Base-by-base conservation (phyloP, 2,888 invertebrate species). In the Sialis fuliginosa region DNA sequence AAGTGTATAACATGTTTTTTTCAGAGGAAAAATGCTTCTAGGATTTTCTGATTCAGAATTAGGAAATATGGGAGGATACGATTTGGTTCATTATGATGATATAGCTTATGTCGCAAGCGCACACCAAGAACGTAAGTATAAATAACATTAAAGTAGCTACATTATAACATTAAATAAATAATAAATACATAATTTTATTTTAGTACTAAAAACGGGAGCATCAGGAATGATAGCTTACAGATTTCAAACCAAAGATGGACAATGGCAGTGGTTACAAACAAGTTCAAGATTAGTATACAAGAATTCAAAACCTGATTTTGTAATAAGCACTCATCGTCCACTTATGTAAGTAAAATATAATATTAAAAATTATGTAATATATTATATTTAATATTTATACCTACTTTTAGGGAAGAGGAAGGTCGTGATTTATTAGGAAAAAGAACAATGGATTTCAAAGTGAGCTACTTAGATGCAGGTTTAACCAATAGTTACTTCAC, bases 201-300 rank as follows among this genome's bases (percentile, higher is more conserved):
- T 72, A 98, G 98, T 97, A 58, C 70, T 98, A 56, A 98, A 98
- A 74, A 97, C 96, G 45, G 97, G 97, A 55, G 96, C 97, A 58
- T 96, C 96, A 50, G 97, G 97, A 32, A 87, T 99, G 83, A 95
- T 99, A 59, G 96, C 98, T 50, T 98, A 98, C 66, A 81, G 98
- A 62, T 86, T 93, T 68, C 87, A 95, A 67, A 89, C 90, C 56
- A 92, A 93, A 65, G 88, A 91, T 53, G 83, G 84, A 6, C 83
- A 86, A 59, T 93, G 93, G 90, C 89, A 97, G 65, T 99, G 96
- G 95, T 73, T 98, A 50, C 98, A 99, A 71, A 96, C 96, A 13
- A 86, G 87, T 56, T 95, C 97, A 9, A 76, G 97, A 54, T 78
- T 98, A 55, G 93, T 97, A 55, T 98, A 97, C 71, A 98, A 98